These are phyloP conservation scores for Girardia tigrina DNA, from an alignment of 2,888 invertebrate genomes.

Conservation along the genomic window DNA sequence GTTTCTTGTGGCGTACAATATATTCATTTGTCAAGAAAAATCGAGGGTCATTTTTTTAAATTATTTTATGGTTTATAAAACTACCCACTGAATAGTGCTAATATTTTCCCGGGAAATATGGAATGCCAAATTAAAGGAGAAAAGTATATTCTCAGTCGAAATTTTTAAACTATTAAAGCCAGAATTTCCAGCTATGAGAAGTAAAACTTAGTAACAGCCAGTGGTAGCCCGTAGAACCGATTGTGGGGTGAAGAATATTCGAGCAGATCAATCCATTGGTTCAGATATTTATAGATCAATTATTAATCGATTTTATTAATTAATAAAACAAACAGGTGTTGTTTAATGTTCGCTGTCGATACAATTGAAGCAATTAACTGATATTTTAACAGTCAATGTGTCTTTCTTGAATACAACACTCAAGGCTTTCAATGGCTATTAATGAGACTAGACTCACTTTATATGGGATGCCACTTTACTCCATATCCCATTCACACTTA, in stretches of 20 bases:
- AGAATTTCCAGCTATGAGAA: too few species aligned
- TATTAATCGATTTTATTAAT: constrained; percentile 20
- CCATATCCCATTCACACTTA: too few species aligned
- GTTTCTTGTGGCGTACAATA: too few species aligned
- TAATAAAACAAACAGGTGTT: constrained; percentile 23
- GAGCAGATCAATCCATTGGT: not conserved
- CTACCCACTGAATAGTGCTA: too few species aligned
- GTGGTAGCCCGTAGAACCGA: not conserved
- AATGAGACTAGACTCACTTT: not conserved
- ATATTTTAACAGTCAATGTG: not conserved
- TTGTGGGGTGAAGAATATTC: not conserved
- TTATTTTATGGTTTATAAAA: too few species aligned
- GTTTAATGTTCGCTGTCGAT: constrained; percentile 17
- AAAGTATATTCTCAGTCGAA: too few species aligned
- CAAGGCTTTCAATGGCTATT: not conserved
- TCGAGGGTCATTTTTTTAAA: too few species aligned
- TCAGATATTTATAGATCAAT: not conserved
- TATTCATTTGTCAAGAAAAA: too few species aligned
- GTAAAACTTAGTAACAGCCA: not conserved
- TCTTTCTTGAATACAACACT: not conserved
- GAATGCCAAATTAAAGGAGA: too few species aligned
- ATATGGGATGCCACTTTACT: not conserved
- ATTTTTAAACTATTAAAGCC: too few species aligned
- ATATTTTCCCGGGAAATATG: too few species aligned
- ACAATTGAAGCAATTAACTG: constrained; percentile 17